A percentile compares a stretch with the other conserved stretches of the same genome.
These are phyloP conservation scores for Steinernema hermaphroditum DNA, from an alignment of 2,888 invertebrate genomes.

Conservation along the genomic window DNA sequence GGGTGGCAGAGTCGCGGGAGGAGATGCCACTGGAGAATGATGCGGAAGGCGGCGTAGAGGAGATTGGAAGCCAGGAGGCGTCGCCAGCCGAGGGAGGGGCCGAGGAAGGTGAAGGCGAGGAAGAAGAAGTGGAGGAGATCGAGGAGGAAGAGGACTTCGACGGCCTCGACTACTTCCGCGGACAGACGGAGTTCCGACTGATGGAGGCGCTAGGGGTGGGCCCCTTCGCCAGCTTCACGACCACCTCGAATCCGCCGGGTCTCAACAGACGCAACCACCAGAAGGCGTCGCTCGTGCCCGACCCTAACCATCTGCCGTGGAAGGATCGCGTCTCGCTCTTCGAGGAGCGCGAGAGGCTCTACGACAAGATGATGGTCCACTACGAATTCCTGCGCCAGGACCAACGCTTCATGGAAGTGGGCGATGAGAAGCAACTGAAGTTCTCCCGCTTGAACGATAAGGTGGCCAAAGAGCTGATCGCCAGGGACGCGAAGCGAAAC, in stretches of 20 bases:
- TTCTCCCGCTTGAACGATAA: not conserved
- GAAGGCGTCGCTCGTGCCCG: not conserved
- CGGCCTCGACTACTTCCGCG: not conserved
- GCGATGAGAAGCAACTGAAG: constrained; percentile 2
- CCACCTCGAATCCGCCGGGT: too few species aligned
- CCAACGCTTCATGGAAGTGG: not conserved
- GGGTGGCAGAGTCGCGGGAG: not conserved
- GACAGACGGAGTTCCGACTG: not conserved
- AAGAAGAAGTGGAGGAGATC: not conserved
- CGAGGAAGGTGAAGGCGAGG: not conserved
- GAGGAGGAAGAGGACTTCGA: not conserved
- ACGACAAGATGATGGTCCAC: not conserved
- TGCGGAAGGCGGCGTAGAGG: constrained; percentile 10
- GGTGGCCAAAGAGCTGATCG: not conserved
- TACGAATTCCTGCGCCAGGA: not conserved
- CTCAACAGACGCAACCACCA: not conserved
- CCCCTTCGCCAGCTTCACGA: not conserved
- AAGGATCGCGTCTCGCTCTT: constrained; percentile 2
- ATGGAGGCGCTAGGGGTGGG: constrained; percentile 18
- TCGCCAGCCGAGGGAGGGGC: not conserved
- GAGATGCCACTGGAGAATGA: not conserved
- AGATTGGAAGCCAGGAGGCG: not conserved
- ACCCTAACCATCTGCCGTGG: constrained; percentile 6
- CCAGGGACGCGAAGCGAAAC: not conserved
- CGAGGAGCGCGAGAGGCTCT: not conserved